Conservation (phyloP, 2,797 vertebrate genomes). For the Pangasius larnaudii region DNA sequence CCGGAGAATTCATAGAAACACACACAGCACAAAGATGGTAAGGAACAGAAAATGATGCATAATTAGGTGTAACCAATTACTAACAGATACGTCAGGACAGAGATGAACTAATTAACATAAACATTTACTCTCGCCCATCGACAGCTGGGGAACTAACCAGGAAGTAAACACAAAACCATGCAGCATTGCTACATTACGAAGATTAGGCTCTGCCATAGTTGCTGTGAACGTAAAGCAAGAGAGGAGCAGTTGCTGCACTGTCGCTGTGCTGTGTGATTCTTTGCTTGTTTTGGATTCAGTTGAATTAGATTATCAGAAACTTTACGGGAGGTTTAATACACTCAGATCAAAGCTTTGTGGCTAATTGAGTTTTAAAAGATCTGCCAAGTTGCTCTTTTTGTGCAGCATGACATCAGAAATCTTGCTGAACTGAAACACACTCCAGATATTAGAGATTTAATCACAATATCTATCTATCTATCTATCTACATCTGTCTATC, state of each 20-base stretch:
- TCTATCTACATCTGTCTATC: background rate
- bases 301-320: constrained; percentile 40
- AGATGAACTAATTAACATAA: background rate
- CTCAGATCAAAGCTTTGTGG: constrained; percentile 14
- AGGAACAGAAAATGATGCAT: background rate
- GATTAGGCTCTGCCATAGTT: background rate
- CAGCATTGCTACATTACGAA: background rate
- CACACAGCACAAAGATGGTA: background rate
- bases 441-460: background rate
- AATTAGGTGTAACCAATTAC: background rate
- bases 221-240: background rate
- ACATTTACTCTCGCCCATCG: background rate
- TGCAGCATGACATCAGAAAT: background rate
- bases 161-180: background rate
- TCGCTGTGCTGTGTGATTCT: background rate
- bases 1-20: background rate
- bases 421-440: background rate
- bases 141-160: background rate
- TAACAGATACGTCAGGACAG: background rate
- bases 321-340: constrained; percentile 55
- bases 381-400: background rate
- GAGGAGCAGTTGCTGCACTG: background rate
- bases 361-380: constrained; percentile 20
- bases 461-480: background rate
- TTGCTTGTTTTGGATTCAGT: constrained; percentile 5